These are phyloP conservation scores for Busseola fusca DNA, from an alignment of 2,888 invertebrate species.

Conservation along the genomic window DNA sequence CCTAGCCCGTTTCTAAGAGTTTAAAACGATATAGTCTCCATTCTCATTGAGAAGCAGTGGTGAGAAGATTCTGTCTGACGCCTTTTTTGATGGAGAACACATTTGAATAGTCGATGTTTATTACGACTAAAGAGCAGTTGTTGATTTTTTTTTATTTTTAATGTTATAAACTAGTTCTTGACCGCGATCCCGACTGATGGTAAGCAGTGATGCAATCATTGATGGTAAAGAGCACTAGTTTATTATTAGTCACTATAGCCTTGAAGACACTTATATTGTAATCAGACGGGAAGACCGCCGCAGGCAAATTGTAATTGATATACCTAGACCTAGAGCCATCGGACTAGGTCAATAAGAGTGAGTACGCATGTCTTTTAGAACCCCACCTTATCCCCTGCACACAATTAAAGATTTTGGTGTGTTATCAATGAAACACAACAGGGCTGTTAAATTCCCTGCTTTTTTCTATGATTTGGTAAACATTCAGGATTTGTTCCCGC, in stretches of 20 bases:
- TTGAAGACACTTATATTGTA: no score
- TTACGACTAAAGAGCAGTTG: neutral
- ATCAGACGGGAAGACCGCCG: no score
- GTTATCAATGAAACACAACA: neutral
- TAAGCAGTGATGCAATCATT: no score
- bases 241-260: no score
- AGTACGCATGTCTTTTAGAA: neutral
- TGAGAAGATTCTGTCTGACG: neutral
- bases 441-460: neutral
- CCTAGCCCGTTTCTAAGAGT: neutral
- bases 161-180: no score
- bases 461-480: neutral
- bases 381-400: neutral
- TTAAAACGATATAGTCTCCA: neutral
- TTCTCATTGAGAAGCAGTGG: neutral
- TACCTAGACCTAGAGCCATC: conserved; percentile 3
- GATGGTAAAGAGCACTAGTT: no score
- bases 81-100: neutral
- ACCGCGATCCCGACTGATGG: no score
- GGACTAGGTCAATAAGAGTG: neutral
- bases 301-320: no score
- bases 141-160: no score
- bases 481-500: neutral
- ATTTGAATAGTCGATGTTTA: neutral
- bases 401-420: neutral